Evolutionary conservation across 1,140 invertebrate genomes (phyloP), one percentile per base, ranked within the genome.

Genomic region (Euwallacea similis): DNA sequence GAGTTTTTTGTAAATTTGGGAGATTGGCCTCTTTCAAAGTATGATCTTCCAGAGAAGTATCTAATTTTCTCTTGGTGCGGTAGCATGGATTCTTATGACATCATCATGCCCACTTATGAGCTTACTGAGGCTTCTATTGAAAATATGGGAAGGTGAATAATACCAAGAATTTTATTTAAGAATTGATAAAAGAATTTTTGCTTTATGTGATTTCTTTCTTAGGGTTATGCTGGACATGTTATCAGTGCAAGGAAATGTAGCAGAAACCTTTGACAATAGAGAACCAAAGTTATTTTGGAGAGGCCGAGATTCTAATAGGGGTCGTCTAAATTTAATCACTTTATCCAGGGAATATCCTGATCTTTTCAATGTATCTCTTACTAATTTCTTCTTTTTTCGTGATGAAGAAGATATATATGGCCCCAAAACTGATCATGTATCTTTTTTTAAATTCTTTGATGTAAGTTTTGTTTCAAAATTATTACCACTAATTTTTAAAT

Each of bases 11-110:
- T 94, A 42, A 99, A 98, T 84, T 85, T 99, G 11, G 96, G 96
- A 13, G 96, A 99, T 83, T 98, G 96, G 95, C 96, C 97, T 9
- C 82, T 98, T 10, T 86, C 88, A 0, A 82, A 85, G 53, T 85
- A 86, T 21, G 43, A 74, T 78, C 73, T 16, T 74, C 82, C 85
- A 15, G 76, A 83, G 11, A 81, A 83, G 50, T 85, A 91, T 74
- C 95, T 96, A n/a, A 90, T 99, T 65, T 95, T 98, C 80, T 97
- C 95, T 44, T 99, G 97, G 96, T 98, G 96, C 85, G 95, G 95
- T 1, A 97, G 94, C 73, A 84, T 88, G 61, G 87, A 91, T 72
- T 90, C 90, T 6, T 83, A 86, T 76, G 97, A 99, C 83, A 97
- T 99, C 81, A 87, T 97, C 61, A 87, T 98, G 85, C 97, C 97